Evolutionary conservation across 92 coral and sea anemone species (phyloP).

Genomic region (Palythoa grandis): DNA sequence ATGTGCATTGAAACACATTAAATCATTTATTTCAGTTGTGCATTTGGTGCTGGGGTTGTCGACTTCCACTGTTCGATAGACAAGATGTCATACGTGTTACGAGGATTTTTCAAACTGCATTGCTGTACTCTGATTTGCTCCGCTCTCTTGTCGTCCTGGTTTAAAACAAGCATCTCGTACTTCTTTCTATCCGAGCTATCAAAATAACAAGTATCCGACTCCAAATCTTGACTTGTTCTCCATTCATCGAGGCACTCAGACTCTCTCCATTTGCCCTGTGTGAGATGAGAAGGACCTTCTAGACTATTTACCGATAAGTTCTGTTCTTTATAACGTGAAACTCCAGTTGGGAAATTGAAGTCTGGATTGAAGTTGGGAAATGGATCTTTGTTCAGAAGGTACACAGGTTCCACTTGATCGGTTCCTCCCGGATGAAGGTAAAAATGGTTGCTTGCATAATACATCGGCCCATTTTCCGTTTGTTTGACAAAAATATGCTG

Average conservation of each 20-base stretch:
- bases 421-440: constrained; percentile 23
- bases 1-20: too few relatives aligned
- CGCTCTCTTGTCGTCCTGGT: constrained; percentile 35
- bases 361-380: constrained; percentile 1
- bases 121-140: constrained; percentile 38
- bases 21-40: background rate
- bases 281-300: background rate
- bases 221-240: background rate
- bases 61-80: constrained; percentile 29
- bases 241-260: background rate
- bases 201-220: background rate
- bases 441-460: constrained; percentile 20
- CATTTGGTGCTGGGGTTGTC: background rate
- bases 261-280: background rate
- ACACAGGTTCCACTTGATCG: constrained; percentile 17
- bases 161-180: constrained; percentile 36
- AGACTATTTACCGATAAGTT: background rate
- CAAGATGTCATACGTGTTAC: constrained; percentile 27
- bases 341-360: background rate
- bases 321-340: background rate
- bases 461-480: constrained; percentile 4
- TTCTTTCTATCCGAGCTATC: background rate
- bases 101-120: background rate
- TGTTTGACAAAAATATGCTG: constrained; percentile 32
- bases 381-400: background rate